These are phyloP conservation scores for Hyles lineata DNA, from an alignment of 2,888 invertebrate genomes.

Conservation along the genomic window DNA sequence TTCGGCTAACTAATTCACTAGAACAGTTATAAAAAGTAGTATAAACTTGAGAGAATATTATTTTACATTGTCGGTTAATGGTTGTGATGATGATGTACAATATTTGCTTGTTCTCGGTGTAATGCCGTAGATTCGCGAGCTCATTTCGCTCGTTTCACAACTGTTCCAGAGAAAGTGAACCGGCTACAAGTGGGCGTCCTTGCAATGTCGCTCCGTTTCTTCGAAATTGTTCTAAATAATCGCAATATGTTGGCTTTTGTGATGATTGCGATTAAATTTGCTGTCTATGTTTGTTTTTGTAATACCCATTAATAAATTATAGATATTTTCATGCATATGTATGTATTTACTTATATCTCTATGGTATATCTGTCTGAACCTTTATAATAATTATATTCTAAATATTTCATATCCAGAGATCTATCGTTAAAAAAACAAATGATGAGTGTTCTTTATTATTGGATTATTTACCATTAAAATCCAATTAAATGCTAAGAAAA, in stretches of 20 bases:
- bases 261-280: background rate
- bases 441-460: background rate
- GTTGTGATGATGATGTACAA: background rate
- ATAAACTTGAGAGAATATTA: background rate
- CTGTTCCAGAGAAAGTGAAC: conserved; percentile 42
- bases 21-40: background rate
- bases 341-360: too few species aligned
- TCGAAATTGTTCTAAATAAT: conserved; percentile 14
- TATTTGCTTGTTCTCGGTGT: conserved; percentile 13
- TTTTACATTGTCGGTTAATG: background rate
- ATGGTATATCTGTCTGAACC: too few species aligned
- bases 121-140: conserved; percentile 15
- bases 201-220: conserved; percentile 31
- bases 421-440: too few species aligned
- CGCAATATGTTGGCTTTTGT: background rate
- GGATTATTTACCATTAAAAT: background rate
- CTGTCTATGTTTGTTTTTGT: background rate
- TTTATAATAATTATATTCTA: too few species aligned
- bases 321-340: too few species aligned
- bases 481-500: background rate
- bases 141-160: conserved; percentile 36
- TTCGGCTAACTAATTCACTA: too few species aligned
- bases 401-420: too few species aligned
- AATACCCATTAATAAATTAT: background rate
- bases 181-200: conserved; percentile 39